Evolutionary conservation across 1,140 invertebrate species (phyloP).

Genomic region (Drosophila azteca): DNA sequence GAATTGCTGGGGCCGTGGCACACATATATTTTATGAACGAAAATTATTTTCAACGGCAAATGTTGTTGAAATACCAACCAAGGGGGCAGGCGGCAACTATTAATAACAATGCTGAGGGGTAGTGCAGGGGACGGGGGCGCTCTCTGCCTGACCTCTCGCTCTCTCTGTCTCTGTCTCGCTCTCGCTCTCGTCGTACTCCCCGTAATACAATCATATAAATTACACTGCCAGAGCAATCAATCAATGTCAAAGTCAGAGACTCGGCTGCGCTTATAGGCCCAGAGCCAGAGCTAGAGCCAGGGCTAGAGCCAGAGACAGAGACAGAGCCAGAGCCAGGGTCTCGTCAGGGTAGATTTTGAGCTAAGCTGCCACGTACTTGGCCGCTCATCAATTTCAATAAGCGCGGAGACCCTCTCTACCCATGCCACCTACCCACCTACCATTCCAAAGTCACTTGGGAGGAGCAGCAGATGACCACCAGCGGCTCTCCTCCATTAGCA

Average conservation of each 20-base stretch:
- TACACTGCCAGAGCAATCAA: conserved; percentile 75
- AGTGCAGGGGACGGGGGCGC: conserved; percentile 4
- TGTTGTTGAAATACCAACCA: conserved; percentile 75
- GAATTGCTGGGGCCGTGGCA: conserved; percentile 56
- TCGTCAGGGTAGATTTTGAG: conserved; percentile 61
- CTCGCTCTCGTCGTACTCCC: conserved; percentile 12
- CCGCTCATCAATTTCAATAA: conserved; percentile 81
- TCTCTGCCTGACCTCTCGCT: conserved; percentile 1
- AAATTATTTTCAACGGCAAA: conserved; percentile 60
- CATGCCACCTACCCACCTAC: too few species aligned
- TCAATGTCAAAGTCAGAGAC: conserved; percentile 79
- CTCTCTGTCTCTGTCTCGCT: neutral
- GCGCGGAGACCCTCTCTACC: conserved; percentile 10
- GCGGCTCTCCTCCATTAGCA: conserved; percentile 64
- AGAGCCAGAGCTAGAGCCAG: neutral
- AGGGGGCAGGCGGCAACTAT: conserved; percentile 59
- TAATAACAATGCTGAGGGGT: conserved; percentile 58
- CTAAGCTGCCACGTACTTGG: conserved; percentile 79
- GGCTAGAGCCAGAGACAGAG: too few species aligned
- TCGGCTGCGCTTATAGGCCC: conserved; percentile 35
- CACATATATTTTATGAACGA: conserved; percentile 60
- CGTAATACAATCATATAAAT: conserved; percentile 80
- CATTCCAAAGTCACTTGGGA: too few species aligned
- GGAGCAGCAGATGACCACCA: conserved; percentile 37
- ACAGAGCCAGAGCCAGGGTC: too few species aligned